A percentile compares a stretch with the other conserved stretches of the same genome.
Conservation (phyloP, 2,797 vertebrate genomes). For the Arctocebus calabarensis region DNA sequence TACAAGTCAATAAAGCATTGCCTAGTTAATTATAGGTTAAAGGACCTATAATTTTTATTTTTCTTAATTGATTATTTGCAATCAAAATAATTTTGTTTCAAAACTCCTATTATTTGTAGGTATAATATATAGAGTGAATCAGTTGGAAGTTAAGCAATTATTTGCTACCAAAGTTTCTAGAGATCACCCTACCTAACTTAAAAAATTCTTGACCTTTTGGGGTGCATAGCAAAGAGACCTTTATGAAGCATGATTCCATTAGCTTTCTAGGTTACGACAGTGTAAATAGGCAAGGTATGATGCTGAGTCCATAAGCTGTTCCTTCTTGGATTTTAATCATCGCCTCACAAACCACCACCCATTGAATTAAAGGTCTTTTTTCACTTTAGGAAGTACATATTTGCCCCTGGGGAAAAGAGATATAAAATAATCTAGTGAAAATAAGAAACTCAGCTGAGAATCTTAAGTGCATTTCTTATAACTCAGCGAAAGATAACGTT, state of each 20-base stretch:
- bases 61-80: not conserved
- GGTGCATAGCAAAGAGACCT: not conserved
- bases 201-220: not conserved
- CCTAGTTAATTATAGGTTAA: slow-evolving; percentile 24
- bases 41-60: not conserved
- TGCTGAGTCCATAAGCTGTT: not conserved
- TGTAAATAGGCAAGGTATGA: not conserved
- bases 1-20: not conserved
- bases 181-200: not conserved
- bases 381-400: not conserved
- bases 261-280: not conserved
- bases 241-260: not conserved
- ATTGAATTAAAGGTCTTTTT: slow-evolving; percentile 5
- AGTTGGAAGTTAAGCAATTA: not conserved
- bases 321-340: slow-evolving; percentile 4
- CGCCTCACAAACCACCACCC: not conserved
- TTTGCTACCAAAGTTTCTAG: not conserved
- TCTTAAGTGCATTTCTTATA: slow-evolving; percentile 15
- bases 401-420: not conserved
- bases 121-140: not conserved
- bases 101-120: not conserved
- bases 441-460: not conserved
- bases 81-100: slow-evolving; percentile 35
- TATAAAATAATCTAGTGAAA: slow-evolving; percentile 29
- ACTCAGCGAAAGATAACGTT: not conserved